phyloP scores from a whole-genome alignment of 2,888 invertebrate genomes.

The Drosophila anomelani region DNA sequence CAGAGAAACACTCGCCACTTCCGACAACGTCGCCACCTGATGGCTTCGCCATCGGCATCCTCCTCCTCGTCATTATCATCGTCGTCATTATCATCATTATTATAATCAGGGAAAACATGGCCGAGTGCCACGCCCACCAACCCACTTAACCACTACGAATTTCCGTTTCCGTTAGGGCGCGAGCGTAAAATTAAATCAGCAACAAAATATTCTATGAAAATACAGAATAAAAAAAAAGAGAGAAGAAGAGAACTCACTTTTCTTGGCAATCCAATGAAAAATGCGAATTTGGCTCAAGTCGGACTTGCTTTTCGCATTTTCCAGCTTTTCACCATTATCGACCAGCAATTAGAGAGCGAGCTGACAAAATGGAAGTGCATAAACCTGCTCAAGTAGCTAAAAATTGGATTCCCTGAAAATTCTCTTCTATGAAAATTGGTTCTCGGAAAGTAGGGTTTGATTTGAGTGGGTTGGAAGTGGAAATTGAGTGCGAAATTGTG shows the following conservation, averaged over 20 bases:
- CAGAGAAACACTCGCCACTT: constrained; percentile 61
- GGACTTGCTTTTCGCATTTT: constrained; percentile 13
- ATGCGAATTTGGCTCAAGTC: constrained; percentile 26
- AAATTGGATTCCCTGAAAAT: constrained; percentile 35
- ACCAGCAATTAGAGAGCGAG: constrained; percentile 63
- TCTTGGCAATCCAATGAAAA: constrained; percentile 19
- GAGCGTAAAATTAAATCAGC: constrained; percentile 58
- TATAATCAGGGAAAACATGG: constrained; percentile 4
- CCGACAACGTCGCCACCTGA: constrained; percentile 58
- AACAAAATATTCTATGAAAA: constrained; percentile 46
- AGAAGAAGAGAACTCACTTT: not conserved
- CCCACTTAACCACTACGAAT: constrained; percentile 52
- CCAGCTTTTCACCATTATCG: constrained; percentile 43
- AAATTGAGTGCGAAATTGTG: constrained; percentile 1
- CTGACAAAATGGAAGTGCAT: constrained; percentile 55
- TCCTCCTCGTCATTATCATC: constrained; percentile 5
- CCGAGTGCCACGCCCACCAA: constrained; percentile 21
- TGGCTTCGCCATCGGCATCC: constrained; percentile 18
- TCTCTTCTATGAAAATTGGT: constrained; percentile 26
- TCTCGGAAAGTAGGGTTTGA: constrained; percentile 5
- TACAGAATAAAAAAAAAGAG: constrained; percentile 3
- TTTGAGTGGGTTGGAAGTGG: constrained; percentile 18
- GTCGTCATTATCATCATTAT: constrained; percentile 3
- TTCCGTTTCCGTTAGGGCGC: constrained; percentile 56
- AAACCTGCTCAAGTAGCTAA: constrained; percentile 67